Conservation (phyloP, 2,888 invertebrate genomes). For the Platerodrilus igneus region DNA sequence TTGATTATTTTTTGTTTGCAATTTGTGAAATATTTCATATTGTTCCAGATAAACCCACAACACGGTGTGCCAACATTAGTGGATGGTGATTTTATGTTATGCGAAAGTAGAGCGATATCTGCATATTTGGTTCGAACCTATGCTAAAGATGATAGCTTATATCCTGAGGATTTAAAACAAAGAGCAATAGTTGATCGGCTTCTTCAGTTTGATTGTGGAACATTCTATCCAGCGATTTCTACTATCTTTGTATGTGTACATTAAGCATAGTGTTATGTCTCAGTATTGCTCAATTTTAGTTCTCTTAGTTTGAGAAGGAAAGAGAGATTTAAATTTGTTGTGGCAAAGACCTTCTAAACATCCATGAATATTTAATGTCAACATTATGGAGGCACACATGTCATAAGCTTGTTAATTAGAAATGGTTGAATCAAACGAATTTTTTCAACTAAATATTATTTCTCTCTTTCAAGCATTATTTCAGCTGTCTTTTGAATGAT, state of each 20-base stretch:
- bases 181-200: conserved; percentile 59
- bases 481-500: too few species aligned
- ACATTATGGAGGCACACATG: too few species aligned
- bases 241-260: conserved; percentile 57
- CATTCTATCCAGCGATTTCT: conserved; percentile 58
- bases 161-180: conserved; percentile 56
- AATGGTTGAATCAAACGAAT: too few species aligned
- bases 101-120: conserved; percentile 65
- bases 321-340: too few species aligned
- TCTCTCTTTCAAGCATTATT: too few species aligned
- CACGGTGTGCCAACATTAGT: conserved; percentile 65
- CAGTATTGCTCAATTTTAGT: too few species aligned
- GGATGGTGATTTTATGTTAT: conserved; percentile 61
- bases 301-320: too few species aligned
- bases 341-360: too few species aligned
- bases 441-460: too few species aligned
- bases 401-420: too few species aligned
- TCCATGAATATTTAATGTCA: too few species aligned
- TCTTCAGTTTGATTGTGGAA: conserved; percentile 59
- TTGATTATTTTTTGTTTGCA: conserved; percentile 1
- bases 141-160: conserved; percentile 56
- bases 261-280: too few species aligned
- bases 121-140: conserved; percentile 60
- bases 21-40: conserved; percentile 12
- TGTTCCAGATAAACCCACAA: conserved; percentile 59